Conservation (phyloP, 2,888 invertebrate species). For the Aphrophora alni region DNA sequence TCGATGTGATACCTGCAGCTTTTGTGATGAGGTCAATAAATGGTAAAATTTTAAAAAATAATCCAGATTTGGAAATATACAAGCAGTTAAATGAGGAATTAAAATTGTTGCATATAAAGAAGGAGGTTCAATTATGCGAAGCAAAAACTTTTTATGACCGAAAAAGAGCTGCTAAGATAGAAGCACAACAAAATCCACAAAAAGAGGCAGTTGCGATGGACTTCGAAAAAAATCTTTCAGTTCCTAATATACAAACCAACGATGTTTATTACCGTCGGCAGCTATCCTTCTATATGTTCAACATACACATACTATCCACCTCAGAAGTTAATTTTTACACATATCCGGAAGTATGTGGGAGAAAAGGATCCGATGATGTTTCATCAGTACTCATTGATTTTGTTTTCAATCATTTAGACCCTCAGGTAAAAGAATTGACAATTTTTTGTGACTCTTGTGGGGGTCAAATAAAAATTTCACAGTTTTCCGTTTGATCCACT, state of each 20-base stretch:
- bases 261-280: constrained; percentile 39
- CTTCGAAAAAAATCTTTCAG: constrained; percentile 33
- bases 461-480: constrained; percentile 44
- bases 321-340: constrained; percentile 34
- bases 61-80: neutral
- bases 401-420: constrained; percentile 37
- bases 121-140: constrained; percentile 21
- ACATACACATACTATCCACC: constrained; percentile 36
- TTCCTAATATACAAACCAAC: constrained; percentile 38
- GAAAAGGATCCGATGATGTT: constrained; percentile 41
- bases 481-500: constrained; percentile 41
- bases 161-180: constrained; percentile 32
- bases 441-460: constrained; percentile 46
- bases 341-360: constrained; percentile 37
- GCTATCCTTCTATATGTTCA: constrained; percentile 37
- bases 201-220: constrained; percentile 39
- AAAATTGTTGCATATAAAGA: neutral
- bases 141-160: constrained; percentile 38
- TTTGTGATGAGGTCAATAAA: neutral
- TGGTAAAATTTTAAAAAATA: neutral
- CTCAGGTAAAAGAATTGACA: constrained; percentile 31
- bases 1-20: constrained; percentile 30
- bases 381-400: constrained; percentile 39
- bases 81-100: constrained; percentile 12
- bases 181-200: constrained; percentile 14